Percentiles rank a stretch among this genome's conserved stretches.
Conservation (phyloP, 2,797 vertebrate species). For the Melopsittacus undulatus region DNA sequence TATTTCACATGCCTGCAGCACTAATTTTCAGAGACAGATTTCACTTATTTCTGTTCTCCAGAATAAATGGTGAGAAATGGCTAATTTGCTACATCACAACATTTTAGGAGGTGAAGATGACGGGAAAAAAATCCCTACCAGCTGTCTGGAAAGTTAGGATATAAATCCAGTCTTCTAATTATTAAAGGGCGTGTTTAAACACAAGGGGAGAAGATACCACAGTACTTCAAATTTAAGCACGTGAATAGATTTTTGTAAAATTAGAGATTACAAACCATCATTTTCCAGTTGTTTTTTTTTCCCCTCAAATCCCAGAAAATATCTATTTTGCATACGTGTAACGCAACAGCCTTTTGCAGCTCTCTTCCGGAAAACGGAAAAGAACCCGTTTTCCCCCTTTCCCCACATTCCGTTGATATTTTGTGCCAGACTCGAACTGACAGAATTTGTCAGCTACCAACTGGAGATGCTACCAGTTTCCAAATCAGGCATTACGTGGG, state of each 20-base stretch:
- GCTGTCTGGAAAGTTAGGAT: slow-evolving; percentile 54
- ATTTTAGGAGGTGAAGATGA: slow-evolving; percentile 56
- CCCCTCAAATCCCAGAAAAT: background rate
- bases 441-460: slow-evolving; percentile 65
- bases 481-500: slow-evolving; percentile 56
- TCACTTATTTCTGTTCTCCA: slow-evolving; percentile 48
- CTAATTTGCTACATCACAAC: slow-evolving; percentile 57
- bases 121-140: background rate
- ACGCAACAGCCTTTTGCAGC: slow-evolving; percentile 5
- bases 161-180: slow-evolving; percentile 16
- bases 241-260: background rate
- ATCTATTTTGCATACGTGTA: background rate
- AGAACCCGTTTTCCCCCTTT: slow-evolving; percentile 15
- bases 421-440: slow-evolving; percentile 55
- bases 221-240: background rate
- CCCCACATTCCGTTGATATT: background rate
- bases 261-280: background rate
- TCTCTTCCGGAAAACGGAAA: background rate
- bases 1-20: slow-evolving; percentile 33
- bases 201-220: background rate
- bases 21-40: slow-evolving; percentile 42
- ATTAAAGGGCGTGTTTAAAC: background rate
- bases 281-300: background rate
- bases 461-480: slow-evolving; percentile 59
- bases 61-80: slow-evolving; percentile 55